These are phyloP conservation scores for Arnoldichthys spilopterus DNA, from an alignment of 2,797 vertebrate species.

Conservation along the genomic window DNA sequence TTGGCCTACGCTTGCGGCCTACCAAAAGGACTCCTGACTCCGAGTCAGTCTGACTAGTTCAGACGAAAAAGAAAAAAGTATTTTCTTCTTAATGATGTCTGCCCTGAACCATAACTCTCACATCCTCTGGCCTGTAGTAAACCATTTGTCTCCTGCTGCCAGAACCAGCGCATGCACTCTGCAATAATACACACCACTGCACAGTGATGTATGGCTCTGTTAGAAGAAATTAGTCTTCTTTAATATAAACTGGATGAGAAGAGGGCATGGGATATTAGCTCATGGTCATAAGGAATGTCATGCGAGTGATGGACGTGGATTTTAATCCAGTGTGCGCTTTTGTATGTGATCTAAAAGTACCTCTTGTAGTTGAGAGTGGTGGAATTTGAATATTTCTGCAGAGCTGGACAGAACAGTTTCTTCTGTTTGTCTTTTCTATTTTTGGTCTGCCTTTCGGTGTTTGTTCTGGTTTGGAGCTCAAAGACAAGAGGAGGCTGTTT, in stretches of 20 bases:
- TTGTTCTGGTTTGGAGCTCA: background rate
- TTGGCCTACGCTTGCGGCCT: conserved; percentile 53
- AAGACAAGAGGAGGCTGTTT: conserved; percentile 11
- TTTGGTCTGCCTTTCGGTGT: background rate
- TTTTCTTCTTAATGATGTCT: conserved; percentile 64
- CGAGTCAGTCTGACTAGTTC: conserved; percentile 55
- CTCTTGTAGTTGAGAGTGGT: background rate
- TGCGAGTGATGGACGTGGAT: background rate
- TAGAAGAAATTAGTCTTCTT: conserved; percentile 22
- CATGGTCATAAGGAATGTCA: background rate
- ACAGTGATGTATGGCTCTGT: conserved; percentile 34
- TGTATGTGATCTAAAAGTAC: conserved; percentile 26
- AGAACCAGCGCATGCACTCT: conserved; percentile 27
- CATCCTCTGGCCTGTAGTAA: conserved; percentile 53
- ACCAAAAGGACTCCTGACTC: conserved; percentile 59
- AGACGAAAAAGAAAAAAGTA: conserved; percentile 66
- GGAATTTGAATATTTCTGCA: background rate
- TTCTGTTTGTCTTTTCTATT: background rate
- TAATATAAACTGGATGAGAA: conserved; percentile 22
- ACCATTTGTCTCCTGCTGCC: conserved; percentile 47
- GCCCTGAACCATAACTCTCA: conserved; percentile 60
- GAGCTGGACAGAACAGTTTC: background rate
- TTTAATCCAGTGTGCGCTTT: background rate
- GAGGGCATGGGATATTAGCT: background rate
- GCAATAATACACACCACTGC: conserved; percentile 41